These are phyloP conservation scores for Geophilus truncorum DNA, from an alignment of 2,888 invertebrate species.

Conservation along the genomic window DNA sequence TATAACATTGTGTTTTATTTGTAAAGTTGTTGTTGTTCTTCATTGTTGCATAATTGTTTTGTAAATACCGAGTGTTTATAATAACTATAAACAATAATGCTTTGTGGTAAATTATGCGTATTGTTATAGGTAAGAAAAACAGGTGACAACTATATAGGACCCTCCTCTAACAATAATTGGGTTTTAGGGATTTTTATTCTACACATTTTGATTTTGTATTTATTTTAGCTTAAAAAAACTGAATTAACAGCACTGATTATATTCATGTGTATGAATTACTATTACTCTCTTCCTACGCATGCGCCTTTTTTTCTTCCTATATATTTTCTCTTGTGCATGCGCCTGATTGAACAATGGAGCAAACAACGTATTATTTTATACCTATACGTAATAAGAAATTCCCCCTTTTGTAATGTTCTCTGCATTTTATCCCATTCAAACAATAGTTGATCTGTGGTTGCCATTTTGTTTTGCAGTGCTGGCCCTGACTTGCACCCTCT, in stretches of 20 bases:
- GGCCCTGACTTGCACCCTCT: conserved; percentile 27
- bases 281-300: not conserved
- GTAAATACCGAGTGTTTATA: not conserved
- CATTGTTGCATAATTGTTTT: not conserved
- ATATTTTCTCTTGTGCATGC: not conserved
- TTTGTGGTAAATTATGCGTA: not conserved
- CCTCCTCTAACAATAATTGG: conserved; percentile 18
- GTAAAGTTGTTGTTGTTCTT: not conserved
- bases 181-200: not conserved
- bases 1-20: not conserved
- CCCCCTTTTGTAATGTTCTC: not conserved
- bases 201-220: not conserved
- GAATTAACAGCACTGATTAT: conserved; percentile 1
- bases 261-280: not conserved
- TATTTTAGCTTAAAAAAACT: not conserved
- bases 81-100: not conserved
- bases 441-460: conserved; percentile 27
- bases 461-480: conserved; percentile 27
- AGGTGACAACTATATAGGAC: not conserved
- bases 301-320: not conserved
- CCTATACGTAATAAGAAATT: not conserved
- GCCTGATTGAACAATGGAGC: not conserved
- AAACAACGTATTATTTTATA: not conserved
- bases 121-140: not conserved
- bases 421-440: conserved; percentile 22